Evolutionary conservation across 2,797 vertebrate species (phyloP).

Genomic region (Epinephelus malabaricus): DNA sequence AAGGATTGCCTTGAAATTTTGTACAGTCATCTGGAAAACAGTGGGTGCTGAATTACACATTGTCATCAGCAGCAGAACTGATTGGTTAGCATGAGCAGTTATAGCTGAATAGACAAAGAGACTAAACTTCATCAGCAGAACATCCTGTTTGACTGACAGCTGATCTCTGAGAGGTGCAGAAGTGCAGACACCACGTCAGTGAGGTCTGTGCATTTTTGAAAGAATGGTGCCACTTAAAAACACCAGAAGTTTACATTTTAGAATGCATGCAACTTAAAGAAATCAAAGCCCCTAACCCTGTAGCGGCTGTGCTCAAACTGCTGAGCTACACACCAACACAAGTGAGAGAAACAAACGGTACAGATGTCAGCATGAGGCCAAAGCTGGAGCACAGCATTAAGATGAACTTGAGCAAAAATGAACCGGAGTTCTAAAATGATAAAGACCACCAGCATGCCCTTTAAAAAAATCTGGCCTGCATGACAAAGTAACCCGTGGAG

Average conservation of each 20-base stretch:
- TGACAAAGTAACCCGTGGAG: not conserved
- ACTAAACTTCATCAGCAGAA: conserved; percentile 38
- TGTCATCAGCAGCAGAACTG: not conserved
- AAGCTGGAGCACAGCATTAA: conserved; percentile 5
- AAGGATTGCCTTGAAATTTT: not conserved
- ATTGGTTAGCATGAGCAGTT: conserved; percentile 19
- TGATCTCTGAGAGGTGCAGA: conserved; percentile 25
- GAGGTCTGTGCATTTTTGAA: not conserved
- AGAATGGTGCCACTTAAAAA: too few relatives aligned
- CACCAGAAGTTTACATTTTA: not conserved
- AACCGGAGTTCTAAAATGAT: not conserved
- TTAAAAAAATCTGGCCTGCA: conserved; percentile 10
- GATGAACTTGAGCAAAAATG: not conserved
- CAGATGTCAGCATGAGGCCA: conserved; percentile 2
- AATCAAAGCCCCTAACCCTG: conserved; percentile 13
- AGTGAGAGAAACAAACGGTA: not conserved
- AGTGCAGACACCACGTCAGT: conserved; percentile 8
- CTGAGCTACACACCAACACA: conserved; percentile 12
- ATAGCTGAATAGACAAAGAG: conserved; percentile 35
- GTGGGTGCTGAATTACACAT: not conserved
- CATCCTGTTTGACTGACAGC: conserved; percentile 23
- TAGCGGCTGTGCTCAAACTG: not conserved
- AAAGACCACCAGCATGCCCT: conserved; percentile 8
- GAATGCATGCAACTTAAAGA: not conserved
- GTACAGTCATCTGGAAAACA: conserved; percentile 21